Percentiles rank a stretch among this genome's conserved stretches.
These are phyloP conservation scores for Drosophila sp. DNA, from an alignment of 1,140 invertebrate genomes.

Conservation along the genomic window DNA sequence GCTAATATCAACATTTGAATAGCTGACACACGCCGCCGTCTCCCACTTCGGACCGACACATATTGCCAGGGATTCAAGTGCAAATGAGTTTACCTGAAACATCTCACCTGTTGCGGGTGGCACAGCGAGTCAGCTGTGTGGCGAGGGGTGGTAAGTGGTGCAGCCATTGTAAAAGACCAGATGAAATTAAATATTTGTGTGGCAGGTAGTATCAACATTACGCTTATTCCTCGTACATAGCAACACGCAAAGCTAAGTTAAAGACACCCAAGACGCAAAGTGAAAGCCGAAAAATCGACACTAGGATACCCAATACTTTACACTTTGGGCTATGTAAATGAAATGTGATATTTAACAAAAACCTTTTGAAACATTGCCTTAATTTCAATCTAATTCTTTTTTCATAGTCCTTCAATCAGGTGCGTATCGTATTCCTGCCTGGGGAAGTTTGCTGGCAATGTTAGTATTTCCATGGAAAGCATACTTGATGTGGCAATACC, in stretches of 20 bases:
- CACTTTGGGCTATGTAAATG: neutral
- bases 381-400: neutral
- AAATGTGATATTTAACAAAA: slow-evolving; percentile 6
- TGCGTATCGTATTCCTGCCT: neutral
- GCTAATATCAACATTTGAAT: slow-evolving; percentile 63
- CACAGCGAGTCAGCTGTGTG: neutral
- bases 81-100: slow-evolving; percentile 71
- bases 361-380: slow-evolving; percentile 1
- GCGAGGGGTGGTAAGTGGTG: neutral
- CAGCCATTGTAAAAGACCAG: slow-evolving; percentile 54
- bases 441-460: neutral
- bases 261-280: neutral
- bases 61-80: slow-evolving; percentile 62
- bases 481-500: neutral
- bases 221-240: slow-evolving; percentile 51
- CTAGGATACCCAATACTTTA: neutral
- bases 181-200: slow-evolving; percentile 69
- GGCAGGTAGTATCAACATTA: slow-evolving; percentile 32
- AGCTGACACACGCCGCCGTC: slow-evolving; percentile 23
- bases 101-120: slow-evolving; percentile 56
- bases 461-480: neutral
- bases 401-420: neutral
- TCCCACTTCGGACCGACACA: slow-evolving; percentile 26
- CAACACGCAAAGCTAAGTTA: neutral
- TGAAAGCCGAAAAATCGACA: neutral